phyloP scores from a whole-genome alignment of 2,797 vertebrate species.

The Hemibagrus guttatus region DNA sequence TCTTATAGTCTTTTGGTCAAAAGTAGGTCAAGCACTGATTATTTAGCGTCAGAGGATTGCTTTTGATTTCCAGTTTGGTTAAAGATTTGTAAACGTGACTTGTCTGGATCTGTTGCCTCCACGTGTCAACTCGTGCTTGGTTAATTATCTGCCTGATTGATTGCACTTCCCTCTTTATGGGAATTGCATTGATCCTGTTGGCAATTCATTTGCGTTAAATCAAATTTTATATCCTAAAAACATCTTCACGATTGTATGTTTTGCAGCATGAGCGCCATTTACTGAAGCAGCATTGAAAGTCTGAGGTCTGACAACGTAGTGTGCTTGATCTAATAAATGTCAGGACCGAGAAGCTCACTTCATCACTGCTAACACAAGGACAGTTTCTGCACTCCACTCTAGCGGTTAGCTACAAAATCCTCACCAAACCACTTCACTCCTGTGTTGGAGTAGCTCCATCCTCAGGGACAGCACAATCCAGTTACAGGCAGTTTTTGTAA shows the following conservation, averaged over 20 bases:
- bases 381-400: neutral
- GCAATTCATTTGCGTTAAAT: neutral
- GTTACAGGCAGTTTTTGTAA: conserved; percentile 23
- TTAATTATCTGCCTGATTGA: neutral
- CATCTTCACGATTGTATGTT: neutral
- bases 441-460: neutral
- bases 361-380: conserved; percentile 8
- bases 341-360: neutral
- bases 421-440: neutral
- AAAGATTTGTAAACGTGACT: neutral
- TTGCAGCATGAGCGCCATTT: neutral
- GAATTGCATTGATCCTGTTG: neutral
- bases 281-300: neutral
- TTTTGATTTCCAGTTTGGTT: neutral
- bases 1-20: neutral
- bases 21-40: neutral
- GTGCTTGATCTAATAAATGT: conserved; percentile 25
- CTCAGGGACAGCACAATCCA: conserved; percentile 19
- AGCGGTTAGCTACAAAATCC: neutral
- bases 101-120: neutral
- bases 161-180: neutral
- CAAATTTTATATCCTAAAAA: neutral
- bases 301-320: neutral
- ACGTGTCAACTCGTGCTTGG: neutral
- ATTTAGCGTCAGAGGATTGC: neutral